Percentiles rank a stretch among this genome's conserved stretches.
Conservation (phyloP, 2,888 invertebrate genomes). For the Diloba caeruleocephala region DNA sequence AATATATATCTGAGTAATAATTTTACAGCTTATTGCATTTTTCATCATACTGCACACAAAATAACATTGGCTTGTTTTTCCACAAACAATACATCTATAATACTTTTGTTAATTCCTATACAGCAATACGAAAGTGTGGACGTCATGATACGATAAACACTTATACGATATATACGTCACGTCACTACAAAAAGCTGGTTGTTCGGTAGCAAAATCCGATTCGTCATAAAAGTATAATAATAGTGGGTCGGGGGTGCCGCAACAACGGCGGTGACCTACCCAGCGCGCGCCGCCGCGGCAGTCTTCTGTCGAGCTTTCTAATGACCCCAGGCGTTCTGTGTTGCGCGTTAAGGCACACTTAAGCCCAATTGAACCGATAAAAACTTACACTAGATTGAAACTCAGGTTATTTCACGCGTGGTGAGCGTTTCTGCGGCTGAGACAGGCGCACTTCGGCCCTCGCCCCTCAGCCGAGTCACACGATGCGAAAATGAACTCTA, state of each 20-base stretch:
- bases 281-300: slow-evolving; percentile 87
- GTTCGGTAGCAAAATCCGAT: slow-evolving; percentile 84
- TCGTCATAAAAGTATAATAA: slow-evolving; percentile 89
- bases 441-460: slow-evolving; percentile 75
- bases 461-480: slow-evolving; percentile 48
- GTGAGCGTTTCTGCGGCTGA: slow-evolving; percentile 64
- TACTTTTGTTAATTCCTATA: slow-evolving; percentile 16
- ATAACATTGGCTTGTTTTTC: not conserved
- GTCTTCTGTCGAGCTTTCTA: slow-evolving; percentile 87
- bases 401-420: slow-evolving; percentile 74
- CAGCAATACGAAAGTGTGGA: slow-evolving; percentile 37
- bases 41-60: not conserved
- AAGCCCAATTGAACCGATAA: slow-evolving; percentile 68
- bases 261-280: slow-evolving; percentile 85
- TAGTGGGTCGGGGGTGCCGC: slow-evolving; percentile 87
- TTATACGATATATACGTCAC: slow-evolving; percentile 67
- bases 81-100: slow-evolving; percentile 4
- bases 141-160: slow-evolving; percentile 62
- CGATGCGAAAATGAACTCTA: slow-evolving; percentile 82
- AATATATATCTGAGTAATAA: too few species aligned
- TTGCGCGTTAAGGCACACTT: slow-evolving; percentile 75
- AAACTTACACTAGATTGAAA: slow-evolving; percentile 74
- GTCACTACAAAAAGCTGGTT: slow-evolving; percentile 74
- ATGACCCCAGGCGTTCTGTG: slow-evolving; percentile 87
- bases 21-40: not conserved